Evolutionary conservation across 2,797 vertebrate species (phyloP).

Genomic region (Lithobates sylvaticus): DNA sequence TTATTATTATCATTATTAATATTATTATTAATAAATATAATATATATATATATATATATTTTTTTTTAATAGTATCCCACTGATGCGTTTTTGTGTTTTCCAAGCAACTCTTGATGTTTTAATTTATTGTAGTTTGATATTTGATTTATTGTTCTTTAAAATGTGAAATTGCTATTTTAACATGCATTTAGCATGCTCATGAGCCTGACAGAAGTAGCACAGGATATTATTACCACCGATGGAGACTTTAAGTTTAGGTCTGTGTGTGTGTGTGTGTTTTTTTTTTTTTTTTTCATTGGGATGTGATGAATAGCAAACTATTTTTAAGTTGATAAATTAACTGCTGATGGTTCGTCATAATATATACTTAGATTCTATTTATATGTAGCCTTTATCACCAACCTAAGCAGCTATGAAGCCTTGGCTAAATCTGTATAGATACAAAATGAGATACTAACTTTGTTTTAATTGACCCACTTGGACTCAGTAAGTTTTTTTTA

Average conservation of each 20-base stretch:
- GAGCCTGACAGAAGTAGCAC: background rate
- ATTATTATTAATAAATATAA: too few relatives aligned
- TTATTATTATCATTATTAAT: too few relatives aligned
- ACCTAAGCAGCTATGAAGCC: background rate
- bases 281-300: background rate
- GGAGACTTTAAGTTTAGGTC: background rate
- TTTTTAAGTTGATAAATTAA: background rate
- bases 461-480: background rate
- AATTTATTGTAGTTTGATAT: background rate
- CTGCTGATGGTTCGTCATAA: background rate
- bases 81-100: too few relatives aligned
- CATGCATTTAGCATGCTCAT: background rate
- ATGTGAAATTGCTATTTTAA: background rate
- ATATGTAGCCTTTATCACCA: background rate
- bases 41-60: too few relatives aligned
- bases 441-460: background rate
- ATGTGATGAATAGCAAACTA: background rate
- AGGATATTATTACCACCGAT: background rate
- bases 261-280: background rate
- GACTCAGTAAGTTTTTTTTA: background rate
- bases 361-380: background rate
- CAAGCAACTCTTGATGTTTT: too few relatives aligned
- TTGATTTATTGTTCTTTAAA: background rate
- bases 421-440: background rate
- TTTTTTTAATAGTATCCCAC: too few relatives aligned